Evolutionary conservation across 2,888 invertebrate genomes (phyloP), one percentile per base, ranked within the genome.

Genomic region (Pilophorus perplexus): DNA sequence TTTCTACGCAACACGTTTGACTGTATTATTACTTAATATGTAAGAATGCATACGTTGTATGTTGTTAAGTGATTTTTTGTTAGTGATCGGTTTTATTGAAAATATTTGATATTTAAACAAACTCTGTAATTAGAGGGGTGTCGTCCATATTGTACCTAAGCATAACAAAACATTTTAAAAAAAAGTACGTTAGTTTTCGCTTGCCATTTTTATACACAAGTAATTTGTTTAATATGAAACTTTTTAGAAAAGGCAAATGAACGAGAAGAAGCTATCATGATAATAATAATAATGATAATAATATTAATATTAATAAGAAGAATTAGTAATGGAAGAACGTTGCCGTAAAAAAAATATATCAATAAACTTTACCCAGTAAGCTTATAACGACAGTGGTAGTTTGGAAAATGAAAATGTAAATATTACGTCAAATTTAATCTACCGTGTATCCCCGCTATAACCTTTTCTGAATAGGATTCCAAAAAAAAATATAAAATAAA

Each of bases 141-240:
- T 59, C 59, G 59, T 59, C 59, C 59, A 59, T 59, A 59, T 48
- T 23, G 42, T 59, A 42, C 59, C 44, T 59, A 59, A 59, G 40
- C 40, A 42, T 59, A 27, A 42, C 44, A 44, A 59, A n/a, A n/a
- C n/a, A 59, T 44, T 42, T 44, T 5, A 33, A 42, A 38, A 37
- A 44, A 59, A 44, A 25, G 44, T 27, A 25, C 59, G 44, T 44
- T 59, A 59, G 59, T 59, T 59, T 59, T 42, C 18, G 59, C 59
- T 59, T 59, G 59, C 44, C 59, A 59, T 59, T 59, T 59, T 59
- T 59, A 42, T 59, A 59, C 59, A 59, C 42, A 59, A 44, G 40
- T 18, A n/a, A n/a, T n/a, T n/a, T n/a, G n/a, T n/a, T n/a, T 27
- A 42, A 38, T 4, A 23, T 37, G 55, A 55, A 18, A 50, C 23